Base-by-base conservation (phyloP, 2,888 invertebrate genomes). In the Cosmia pyralina region DNA sequence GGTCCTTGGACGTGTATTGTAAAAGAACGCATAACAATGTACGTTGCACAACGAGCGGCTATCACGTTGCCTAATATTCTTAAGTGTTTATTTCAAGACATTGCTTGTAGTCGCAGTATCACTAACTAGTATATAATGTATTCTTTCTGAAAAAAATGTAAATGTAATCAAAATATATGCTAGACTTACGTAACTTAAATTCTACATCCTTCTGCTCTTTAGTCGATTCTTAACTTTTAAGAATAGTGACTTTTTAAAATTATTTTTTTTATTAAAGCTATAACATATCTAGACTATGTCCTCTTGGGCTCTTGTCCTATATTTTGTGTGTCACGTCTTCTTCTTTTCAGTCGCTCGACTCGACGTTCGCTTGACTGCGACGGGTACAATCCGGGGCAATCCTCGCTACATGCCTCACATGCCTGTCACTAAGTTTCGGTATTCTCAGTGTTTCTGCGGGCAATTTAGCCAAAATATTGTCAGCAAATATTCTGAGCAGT, bases 11-110 rank as follows among this genome's bases (percentile, higher is more conserved):
- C 48, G 58, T 57, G 52, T 72, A 82, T 69, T 72, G 78, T 80
- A 66, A 77, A 72, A 82, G 57, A 77, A 69, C 69, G 72, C 78
- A 82, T 72, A 77, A 81, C 71, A 72, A 80, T 82, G 82, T 72
- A n/a, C 63, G 46, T 82, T 80, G 60, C 79, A 66, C 72, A 77
- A 82, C 52, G 34, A 58, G 50, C 34, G 48, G 50, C 77, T 71
- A 80, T 82, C 68, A 82, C 50, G 63, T 82, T 80, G 80, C 58
- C 50, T 58, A 77, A 72, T 77, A 63, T 48, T 64, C 71, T 79
- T 68, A 52, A 72, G 55, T 57, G 28, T 65, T 73, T 81, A 69
- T 71, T 79, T 76, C 70, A 81, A 68, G 81, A 71, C 41, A 57
- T 67, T 81, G 52, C 57, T 68, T 65, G 41, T 76, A 53, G 44